These are phyloP conservation scores for Cyphomyrmex costatus DNA, from an alignment of 1,140 invertebrate genomes.

Conservation along the genomic window DNA sequence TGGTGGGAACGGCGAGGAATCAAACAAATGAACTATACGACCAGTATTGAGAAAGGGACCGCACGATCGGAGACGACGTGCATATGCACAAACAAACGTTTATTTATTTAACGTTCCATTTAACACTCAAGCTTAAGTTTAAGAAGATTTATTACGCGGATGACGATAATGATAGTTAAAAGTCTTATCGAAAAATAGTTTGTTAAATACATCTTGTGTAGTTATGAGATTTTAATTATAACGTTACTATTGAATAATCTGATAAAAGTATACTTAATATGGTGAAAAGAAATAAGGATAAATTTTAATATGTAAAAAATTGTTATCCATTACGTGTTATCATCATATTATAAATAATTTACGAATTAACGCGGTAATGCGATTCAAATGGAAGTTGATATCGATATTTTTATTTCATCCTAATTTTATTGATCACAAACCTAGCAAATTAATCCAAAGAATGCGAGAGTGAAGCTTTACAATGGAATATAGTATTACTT, in stretches of 20 bases:
- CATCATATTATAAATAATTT: not conserved
- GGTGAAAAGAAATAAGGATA: not conserved
- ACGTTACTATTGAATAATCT: not conserved
- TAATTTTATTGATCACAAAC: not conserved
- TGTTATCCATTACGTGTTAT: not conserved
- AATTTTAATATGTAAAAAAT: not conserved
- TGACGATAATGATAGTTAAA: not conserved
- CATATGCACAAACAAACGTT: slow-evolving; percentile 17
- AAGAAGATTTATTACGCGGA: not conserved
- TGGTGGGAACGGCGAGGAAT: slow-evolving; percentile 36
- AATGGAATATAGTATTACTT: slow-evolving; percentile 28
- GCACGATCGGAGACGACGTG: slow-evolving; percentile 1
- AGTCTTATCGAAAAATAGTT: not conserved
- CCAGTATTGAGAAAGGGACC: slow-evolving; percentile 37
- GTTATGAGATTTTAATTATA: slow-evolving; percentile 15
- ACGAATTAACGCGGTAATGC: not conserved
- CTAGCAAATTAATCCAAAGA: not conserved
- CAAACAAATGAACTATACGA: slow-evolving; percentile 33
- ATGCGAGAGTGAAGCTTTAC: slow-evolving; percentile 2
- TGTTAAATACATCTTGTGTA: not conserved
- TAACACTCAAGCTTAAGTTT: not conserved
- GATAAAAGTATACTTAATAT: not conserved
- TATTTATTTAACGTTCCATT: slow-evolving; percentile 25
- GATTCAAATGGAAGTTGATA: not conserved
- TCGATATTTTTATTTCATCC: not conserved